Evolutionary conservation across 2,113 vertebrate species (phyloP).

Genomic region (Urocitellus parryii): DNA sequence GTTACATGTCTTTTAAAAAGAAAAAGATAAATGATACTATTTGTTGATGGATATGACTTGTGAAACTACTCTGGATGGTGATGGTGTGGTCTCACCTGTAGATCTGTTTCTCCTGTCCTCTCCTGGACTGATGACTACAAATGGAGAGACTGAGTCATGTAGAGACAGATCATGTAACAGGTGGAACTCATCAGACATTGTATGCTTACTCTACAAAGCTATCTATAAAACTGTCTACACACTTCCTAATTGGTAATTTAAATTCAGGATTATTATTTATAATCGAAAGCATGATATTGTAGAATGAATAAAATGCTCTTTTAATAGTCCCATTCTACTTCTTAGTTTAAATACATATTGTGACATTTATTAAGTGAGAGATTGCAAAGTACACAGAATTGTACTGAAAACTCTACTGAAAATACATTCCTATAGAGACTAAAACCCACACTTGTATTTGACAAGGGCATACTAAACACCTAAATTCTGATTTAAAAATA

Average conservation of each 20-base stretch:
- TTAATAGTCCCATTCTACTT: constrained; percentile 31
- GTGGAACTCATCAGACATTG: not conserved
- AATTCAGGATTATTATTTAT: constrained; percentile 31
- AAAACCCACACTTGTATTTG: not conserved
- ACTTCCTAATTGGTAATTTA: not conserved
- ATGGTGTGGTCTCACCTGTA: not conserved
- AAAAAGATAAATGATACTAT: not conserved
- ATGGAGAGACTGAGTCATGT: not conserved
- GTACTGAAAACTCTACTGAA: constrained; percentile 14
- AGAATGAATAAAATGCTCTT: constrained; percentile 44
- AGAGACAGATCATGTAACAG: not conserved
- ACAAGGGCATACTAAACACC: not conserved
- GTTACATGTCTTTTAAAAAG: not conserved
- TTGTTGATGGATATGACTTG: not conserved
- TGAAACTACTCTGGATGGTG: not conserved
- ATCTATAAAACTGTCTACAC: not conserved
- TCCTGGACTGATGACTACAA: not conserved
- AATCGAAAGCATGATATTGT: not conserved
- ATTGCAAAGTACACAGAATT: not conserved
- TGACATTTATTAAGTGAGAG: constrained; percentile 21
- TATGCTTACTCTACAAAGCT: not conserved
- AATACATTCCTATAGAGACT: not conserved
- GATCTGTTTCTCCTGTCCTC: not conserved
- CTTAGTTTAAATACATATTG: constrained; percentile 43
- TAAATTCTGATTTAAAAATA: constrained; percentile 45